Evolutionary conservation across 2,113 vertebrate species (phyloP), one percentile per base, ranked within the genome.

Genomic region (Platysteira castanea): DNA sequence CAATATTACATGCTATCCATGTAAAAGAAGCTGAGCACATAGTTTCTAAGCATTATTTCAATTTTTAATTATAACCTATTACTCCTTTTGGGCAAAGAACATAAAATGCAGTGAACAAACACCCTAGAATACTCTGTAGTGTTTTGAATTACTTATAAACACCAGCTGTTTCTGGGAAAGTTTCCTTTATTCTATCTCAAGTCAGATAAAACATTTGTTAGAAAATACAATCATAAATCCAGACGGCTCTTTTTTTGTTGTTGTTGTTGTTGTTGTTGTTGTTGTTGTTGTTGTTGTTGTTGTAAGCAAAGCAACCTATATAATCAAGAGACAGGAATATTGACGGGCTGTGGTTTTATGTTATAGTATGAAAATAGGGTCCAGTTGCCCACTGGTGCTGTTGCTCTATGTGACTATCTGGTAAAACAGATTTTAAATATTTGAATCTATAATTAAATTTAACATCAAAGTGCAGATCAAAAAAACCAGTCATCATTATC

Each of bases 281-380:
- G n/a, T n/a, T n/a, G n/a, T n/a, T n/a, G n/a, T n/a, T n/a, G n/a
- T n/a, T n/a, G n/a, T n/a, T n/a, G n/a, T n/a, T n/a, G n/a, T n/a
- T n/a, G 20, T 39, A 47, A 50, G 18, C 0, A 2, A 30, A 83
- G 4, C 4, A 52, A 50, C 7, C 3, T 31, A 10, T 61, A 35
- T 24, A 30, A 39, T 52, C 27, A 54, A 44, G 5, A 39, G 11
- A 27, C 3, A 67, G 44, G 30, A 68, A 37, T 64, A 82, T 5
- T 47, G 27, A 59, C 27, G 18, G 12, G 30, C 30, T 85, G 13
- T 52, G 44, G 33, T 76, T 79, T 79, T 76, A 14, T 21, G 21
- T 7, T 15, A n/a, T 16, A 67, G 7, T 0, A 1, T 23, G 14
- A 7, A 26, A 60, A 17, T 26, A 69, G 5, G 4, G 2, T 4